These are phyloP conservation scores for Brachionus rubens DNA, from an alignment of 1,140 invertebrate species.

Conservation along the genomic window DNA sequence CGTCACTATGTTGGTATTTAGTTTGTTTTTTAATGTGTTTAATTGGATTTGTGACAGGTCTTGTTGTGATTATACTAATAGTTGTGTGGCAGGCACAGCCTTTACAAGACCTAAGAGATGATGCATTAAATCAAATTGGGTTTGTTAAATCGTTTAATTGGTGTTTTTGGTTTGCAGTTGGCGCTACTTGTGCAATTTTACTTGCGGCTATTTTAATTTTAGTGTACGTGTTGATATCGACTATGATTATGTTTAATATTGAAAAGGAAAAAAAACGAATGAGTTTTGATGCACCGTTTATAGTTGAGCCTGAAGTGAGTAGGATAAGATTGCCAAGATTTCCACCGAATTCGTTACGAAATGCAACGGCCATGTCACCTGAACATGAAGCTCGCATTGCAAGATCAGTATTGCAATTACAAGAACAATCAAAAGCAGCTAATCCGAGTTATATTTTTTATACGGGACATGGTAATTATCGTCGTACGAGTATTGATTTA, in stretches of 20 bases:
- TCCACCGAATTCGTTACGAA: not conserved
- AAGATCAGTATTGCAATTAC: not conserved
- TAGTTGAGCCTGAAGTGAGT: not conserved
- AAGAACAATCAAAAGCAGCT: not conserved
- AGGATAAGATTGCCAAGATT: not conserved
- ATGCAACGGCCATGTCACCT: not conserved
- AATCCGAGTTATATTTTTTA: conserved; percentile 40
- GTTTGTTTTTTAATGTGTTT: conserved; percentile 39
- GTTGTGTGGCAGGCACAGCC: conserved; percentile 3
- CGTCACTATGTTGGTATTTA: conserved; percentile 36
- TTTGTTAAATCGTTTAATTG: not conserved
- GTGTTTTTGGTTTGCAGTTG: conserved; percentile 42
- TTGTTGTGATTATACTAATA: conserved; percentile 2
- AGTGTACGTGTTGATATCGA: conserved; percentile 7
- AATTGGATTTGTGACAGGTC: conserved; percentile 1
- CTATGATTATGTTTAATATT: not conserved
- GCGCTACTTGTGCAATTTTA: not conserved
- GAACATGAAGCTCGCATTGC: not conserved
- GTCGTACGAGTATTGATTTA: not conserved
- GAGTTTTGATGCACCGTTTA: not conserved
- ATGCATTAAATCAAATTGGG: not conserved
- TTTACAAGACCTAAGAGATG: not conserved
- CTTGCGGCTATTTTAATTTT: conserved; percentile 23
- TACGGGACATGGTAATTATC: conserved; percentile 42
- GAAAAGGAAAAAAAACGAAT: not conserved